Evolutionary conservation across 1,140 invertebrate species (phyloP), one percentile per base, ranked within the genome.

Genomic region (Andricus grossulariae): DNA sequence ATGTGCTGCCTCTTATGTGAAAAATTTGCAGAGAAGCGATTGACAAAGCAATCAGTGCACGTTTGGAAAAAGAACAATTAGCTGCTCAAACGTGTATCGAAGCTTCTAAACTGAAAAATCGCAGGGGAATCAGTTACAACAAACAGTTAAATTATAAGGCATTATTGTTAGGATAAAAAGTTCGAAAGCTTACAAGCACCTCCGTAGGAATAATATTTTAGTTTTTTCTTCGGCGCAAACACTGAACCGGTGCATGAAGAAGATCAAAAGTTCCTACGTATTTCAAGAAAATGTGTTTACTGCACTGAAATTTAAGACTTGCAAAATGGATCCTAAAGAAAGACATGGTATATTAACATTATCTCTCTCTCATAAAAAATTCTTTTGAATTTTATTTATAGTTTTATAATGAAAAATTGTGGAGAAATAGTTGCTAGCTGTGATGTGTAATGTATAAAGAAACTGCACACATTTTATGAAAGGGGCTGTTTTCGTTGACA

Each of bases 131-230:
- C 13, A n/a, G 75, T 5, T 80, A 80, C 66, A 60, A 49, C 6
- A 16, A 25, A 21, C 32, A 80, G 2, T 80, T 75, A 72, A 66
- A 77, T 4, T 80, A 80, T 50, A 66, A 81, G 32, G 76, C 25
- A 50, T 75, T 8, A 18, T 78, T 11, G 60, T 78, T 50, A 66
- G 79, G n/a, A 81, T 81, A 18, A 81, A 81, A 71, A 73, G 71
- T 49, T 57, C 70, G 1, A 45, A 55, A 18, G 50, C 70, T 8
- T 75, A 74, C 50, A 18, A 50, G 11, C 75, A 77, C 73, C 49
- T 78, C 16, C 50, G 76, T 3, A 73, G 45, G 1, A 39, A 73
- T 57, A 74, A 75, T 3, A 75, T 75, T 49, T 25, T 78, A 19
- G 54, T 57, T 16, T 54, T 80, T 3, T 75, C 79, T 52, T 70